Percentiles rank a stretch among this genome's conserved stretches.
Evolutionary conservation across 2,888 invertebrate genomes (phyloP).

Genomic region (Drosophila parthenogenetica): DNA sequence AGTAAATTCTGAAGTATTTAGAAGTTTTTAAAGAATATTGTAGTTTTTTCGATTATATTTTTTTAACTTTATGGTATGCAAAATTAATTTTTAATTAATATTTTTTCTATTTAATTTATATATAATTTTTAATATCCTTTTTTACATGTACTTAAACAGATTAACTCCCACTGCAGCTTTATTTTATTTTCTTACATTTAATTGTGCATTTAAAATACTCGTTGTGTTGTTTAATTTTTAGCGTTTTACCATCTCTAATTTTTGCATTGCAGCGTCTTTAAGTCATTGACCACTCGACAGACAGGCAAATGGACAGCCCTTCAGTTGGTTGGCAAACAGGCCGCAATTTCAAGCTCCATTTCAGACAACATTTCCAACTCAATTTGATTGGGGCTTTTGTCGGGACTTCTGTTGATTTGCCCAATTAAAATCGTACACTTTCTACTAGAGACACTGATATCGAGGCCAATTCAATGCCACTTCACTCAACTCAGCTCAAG

Average conservation of each 20-base stretch:
- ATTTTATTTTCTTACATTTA: too few species aligned
- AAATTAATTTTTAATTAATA: too few species aligned
- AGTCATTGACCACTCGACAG: conserved; percentile 44
- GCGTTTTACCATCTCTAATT: not conserved
- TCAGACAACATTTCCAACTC: conserved; percentile 35
- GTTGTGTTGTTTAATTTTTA: not conserved
- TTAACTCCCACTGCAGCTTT: too few species aligned
- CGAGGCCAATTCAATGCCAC: conserved; percentile 6
- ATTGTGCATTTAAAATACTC: too few species aligned
- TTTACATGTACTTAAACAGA: too few species aligned
- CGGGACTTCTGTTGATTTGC: conserved; percentile 41
- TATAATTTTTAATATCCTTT: too few species aligned
- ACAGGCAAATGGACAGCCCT: conserved; percentile 23
- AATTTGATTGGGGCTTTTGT: conserved; percentile 7
- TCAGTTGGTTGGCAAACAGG: conserved; percentile 31
- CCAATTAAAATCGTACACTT: conserved; percentile 53
- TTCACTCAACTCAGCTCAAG: conserved; percentile 9
- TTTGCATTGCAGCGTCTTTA: conserved; percentile 27
- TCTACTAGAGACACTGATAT: conserved; percentile 25
- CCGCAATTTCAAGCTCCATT: conserved; percentile 56
- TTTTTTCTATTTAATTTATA: too few species aligned
- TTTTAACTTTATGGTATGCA: too few species aligned
- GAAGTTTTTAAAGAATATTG: too few species aligned
- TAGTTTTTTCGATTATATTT: too few species aligned
- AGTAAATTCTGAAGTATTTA: too few species aligned